Evolutionary conservation across 2,888 invertebrate species (phyloP), one percentile per base, ranked within the genome.

Genomic region (Calliphora vomitoria): DNA sequence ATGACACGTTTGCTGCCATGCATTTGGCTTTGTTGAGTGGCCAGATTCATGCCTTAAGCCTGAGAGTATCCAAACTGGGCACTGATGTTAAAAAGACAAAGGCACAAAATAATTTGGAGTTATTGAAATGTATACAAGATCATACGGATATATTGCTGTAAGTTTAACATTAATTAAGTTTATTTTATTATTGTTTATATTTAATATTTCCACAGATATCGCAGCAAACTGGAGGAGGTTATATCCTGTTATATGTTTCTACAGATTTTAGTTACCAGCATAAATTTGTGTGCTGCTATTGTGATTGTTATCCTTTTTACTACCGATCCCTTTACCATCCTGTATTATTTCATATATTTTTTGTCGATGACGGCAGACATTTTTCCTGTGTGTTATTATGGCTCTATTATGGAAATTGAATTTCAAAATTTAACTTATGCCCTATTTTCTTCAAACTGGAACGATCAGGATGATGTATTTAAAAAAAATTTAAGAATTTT

Each of bases 101-200:
- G 8, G 11, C 8, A 4, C 44, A 87, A 44, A 82, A 85, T 35
- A 85, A 89, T 58, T 58, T 25, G 0, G 86, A 89, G 31, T 62
- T 90, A 11, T 25, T 87, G 31, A 47, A 62, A 8, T 90, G 89
- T 18, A 66, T 90, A 20, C 62, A 88, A 31, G 89, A 88, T 69
- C 89, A 90, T 69, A 75, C 86, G 55, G 83, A 84, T 13, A 58
- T 90, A 4, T 69, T 89, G 20, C 58, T 78, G 90, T 90, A 89
- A 62, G 88, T 80, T 25, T 3, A 47, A 8, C 6, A 18, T 31
- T 6, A 50, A 50, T 6, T 11, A 15, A 58, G 20, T 4, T 10
- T 35, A n/a, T n/a, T 6, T 13, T 13, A 8, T 58, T 15, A n/a
- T 35, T n/a, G 60, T 38, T 10, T 47, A 8, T 71, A n/a, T 11